phyloP scores from a whole-genome alignment of 2,797 vertebrate genomes.

The Antennarius maculatus region DNA sequence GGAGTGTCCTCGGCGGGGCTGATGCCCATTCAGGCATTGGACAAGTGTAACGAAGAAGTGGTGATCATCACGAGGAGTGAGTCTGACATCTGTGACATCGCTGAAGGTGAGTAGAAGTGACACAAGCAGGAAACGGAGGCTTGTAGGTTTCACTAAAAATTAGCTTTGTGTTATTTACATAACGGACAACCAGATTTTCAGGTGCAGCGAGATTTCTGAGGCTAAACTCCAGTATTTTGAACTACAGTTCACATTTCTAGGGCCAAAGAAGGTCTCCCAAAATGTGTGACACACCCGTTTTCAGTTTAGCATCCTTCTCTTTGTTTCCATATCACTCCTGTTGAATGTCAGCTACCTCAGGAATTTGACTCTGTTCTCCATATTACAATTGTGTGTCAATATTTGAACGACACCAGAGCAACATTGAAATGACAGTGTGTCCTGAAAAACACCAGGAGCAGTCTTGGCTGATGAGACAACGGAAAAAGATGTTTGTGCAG shows the following conservation, averaged over 20 bases:
- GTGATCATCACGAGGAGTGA: slow-evolving; percentile 61
- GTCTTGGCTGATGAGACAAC: not conserved
- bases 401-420: too few relatives aligned
- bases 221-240: not conserved
- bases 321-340: too few relatives aligned
- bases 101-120: slow-evolving; percentile 69
- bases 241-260: not conserved
- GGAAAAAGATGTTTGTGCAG: slow-evolving; percentile 18
- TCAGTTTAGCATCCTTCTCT: too few relatives aligned
- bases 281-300: too few relatives aligned
- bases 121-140: not conserved
- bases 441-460: too few relatives aligned
- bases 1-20: slow-evolving; percentile 63
- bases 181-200: not conserved
- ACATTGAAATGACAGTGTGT: too few relatives aligned
- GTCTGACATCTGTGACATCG: slow-evolving; percentile 54
- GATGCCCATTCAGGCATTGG: slow-evolving; percentile 87
- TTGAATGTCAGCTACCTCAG: too few relatives aligned
- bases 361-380: too few relatives aligned
- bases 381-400: too few relatives aligned
- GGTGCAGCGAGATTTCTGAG: not conserved
- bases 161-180: not conserved
- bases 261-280: too few relatives aligned
- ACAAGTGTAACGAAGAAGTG: slow-evolving; percentile 71
- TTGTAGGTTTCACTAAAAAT: not conserved